Evolutionary conservation across 2,113 vertebrate genomes (phyloP), one percentile per base, ranked within the genome.

Genomic region (Paramisgurnus dabryanus): DNA sequence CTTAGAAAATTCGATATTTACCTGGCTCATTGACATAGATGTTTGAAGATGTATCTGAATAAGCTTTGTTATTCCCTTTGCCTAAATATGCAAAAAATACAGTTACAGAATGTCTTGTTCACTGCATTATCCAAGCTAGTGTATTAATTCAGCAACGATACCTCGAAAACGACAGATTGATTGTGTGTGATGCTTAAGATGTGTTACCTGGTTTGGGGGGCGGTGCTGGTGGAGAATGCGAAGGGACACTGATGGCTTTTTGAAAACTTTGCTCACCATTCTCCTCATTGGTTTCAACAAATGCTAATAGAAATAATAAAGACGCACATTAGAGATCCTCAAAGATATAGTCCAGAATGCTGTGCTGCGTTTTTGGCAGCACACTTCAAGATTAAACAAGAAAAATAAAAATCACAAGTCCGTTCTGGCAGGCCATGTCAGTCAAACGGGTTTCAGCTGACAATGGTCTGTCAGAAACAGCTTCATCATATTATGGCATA

Each of bases 231-330:
- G 34, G 15, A 69, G 81, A 27, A n/a, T 43, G 1, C 8, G 45
- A 7, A 49, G 78, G 18, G 27, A 6, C 18, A 3, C 2, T 5
- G 6, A 4, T 6, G 5, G 85, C 71, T 18, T 34, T 66, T 5
- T 82, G 77, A 15, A 90, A 15, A 9, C 34, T 89, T 60, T 1
- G 88, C 85, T 96, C 93, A 39, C 94, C 91, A 0, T 86, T 96
- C 88, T 95, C 95, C 9, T 76, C 63, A 75, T 95, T 88, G 0
- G 78, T 64, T 3, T 87, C 50, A 81, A 92, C 66, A 57, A 89
- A 93, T 61, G 82, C 95, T 96, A 83, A 40, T 4, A 41, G 8
- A 72, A 11, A 40, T 83, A 82, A 81, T 34, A 18, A 71, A n/a
- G 43, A 17, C 34, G 11, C 18, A 9, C 18, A 7, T 55, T 57